phyloP scores from a whole-genome alignment of 2,797 vertebrate genomes.

The Lithobates sylvaticus region DNA sequence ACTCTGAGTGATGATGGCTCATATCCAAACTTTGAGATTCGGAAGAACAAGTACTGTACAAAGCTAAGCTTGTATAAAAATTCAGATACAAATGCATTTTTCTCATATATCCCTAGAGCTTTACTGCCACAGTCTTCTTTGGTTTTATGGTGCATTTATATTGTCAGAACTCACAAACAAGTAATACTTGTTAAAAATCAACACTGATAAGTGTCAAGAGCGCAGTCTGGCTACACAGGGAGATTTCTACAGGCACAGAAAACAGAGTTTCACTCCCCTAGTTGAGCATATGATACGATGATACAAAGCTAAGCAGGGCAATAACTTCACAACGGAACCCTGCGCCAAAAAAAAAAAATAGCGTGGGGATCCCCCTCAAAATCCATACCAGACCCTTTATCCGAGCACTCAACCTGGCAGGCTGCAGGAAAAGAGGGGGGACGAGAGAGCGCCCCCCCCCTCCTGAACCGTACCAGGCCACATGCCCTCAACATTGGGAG shows the following conservation, averaged over 20 bases:
- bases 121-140: background rate
- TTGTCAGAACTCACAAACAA: background rate
- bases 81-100: background rate
- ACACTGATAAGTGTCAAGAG: background rate
- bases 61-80: background rate
- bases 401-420: no score
- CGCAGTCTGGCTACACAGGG: background rate
- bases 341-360: no score
- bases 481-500: no score
- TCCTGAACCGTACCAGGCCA: no score
- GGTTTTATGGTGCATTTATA: background rate
- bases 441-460: no score
- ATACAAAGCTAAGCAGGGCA: no score
- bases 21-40: conserved; percentile 51
- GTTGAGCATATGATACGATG: no score
- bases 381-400: no score
- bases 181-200: background rate
- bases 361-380: no score
- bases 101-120: background rate
- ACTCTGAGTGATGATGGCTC: conserved; percentile 48
- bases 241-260: background rate
- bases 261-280: background rate
- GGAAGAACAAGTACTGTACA: conserved; percentile 15
- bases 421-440: no score
- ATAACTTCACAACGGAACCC: no score